These are phyloP conservation scores for Erebia palarica DNA, from an alignment of 2,888 invertebrate species.

Conservation along the genomic window DNA sequence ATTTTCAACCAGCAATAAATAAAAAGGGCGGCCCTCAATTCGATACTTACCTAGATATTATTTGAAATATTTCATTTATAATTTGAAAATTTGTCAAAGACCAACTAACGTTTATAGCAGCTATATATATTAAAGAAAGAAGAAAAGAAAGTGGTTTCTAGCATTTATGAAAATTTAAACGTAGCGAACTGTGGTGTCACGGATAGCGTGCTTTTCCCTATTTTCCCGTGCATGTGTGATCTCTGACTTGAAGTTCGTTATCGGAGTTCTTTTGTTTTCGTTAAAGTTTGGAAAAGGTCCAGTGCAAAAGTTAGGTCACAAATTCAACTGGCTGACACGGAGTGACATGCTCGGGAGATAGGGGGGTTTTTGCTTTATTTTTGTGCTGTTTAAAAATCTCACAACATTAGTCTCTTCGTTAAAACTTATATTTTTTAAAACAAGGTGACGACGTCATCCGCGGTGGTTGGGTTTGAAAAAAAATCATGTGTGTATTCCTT, in stretches of 20 bases:
- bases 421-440: too few species aligned
- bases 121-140: background rate
- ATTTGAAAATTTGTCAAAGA: background rate
- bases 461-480: too few species aligned
- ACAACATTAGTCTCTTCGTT: background rate
- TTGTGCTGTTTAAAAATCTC: conserved; percentile 10
- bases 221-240: conserved; percentile 30
- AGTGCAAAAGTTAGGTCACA: conserved; percentile 34
- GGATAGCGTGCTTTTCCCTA: conserved; percentile 26
- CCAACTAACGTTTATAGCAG: background rate
- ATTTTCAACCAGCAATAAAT: too few species aligned
- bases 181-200: conserved; percentile 11
- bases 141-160: background rate
- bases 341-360: conserved; percentile 34
- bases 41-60: too few species aligned
- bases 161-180: conserved; percentile 7
- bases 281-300: conserved; percentile 41
- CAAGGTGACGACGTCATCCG: too few species aligned
- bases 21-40: too few species aligned
- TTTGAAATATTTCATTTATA: too few species aligned
- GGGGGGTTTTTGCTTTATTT: conserved; percentile 25
- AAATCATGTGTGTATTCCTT: too few species aligned
- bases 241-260: conserved; percentile 39
- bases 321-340: conserved; percentile 30
- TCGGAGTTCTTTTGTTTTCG: conserved; percentile 41